Percentiles rank a stretch among this genome's conserved stretches.
Conservation (phyloP, 2,888 invertebrate genomes). For the Drosophila ustulata region DNA sequence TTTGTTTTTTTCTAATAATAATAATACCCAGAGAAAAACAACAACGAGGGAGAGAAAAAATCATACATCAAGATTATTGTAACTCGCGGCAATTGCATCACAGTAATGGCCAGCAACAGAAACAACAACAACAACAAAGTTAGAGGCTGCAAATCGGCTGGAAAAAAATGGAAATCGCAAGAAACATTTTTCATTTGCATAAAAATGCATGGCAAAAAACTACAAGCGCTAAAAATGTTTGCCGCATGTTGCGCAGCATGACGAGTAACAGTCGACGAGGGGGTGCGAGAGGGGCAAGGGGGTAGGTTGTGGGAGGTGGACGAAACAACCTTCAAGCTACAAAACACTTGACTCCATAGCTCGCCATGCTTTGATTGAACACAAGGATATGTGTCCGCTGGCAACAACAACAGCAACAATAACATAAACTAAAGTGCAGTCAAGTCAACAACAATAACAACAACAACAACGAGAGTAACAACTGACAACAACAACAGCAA, state of each 20-base stretch:
- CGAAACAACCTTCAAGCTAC: constrained; percentile 78
- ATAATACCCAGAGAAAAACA: constrained; percentile 41
- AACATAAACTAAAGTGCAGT: constrained; percentile 63
- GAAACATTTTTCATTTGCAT: constrained; percentile 81
- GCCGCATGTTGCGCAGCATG: constrained; percentile 70
- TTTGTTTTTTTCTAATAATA: constrained; percentile 62
- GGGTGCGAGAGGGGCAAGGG: neutral
- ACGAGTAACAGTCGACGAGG: constrained; percentile 22
- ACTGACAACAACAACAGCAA: constrained; percentile 45
- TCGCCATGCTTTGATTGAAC: constrained; percentile 68
- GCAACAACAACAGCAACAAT: constrained; percentile 36
- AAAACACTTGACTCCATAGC: constrained; percentile 72
- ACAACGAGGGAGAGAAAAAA: constrained; percentile 62
- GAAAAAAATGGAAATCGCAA: constrained; percentile 68
- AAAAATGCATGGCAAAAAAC: constrained; percentile 75
- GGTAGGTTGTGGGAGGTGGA: constrained; percentile 65
- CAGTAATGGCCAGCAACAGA: constrained; percentile 67
- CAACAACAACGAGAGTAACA: constrained; percentile 51
- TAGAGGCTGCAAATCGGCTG: constrained; percentile 47
- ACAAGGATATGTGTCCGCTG: constrained; percentile 69
- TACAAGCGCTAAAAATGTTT: constrained; percentile 80
- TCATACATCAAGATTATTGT: constrained; percentile 81
- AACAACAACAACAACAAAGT: constrained; percentile 47
- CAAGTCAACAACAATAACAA: constrained; percentile 39
- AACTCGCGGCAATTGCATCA: constrained; percentile 80